These are phyloP conservation scores for Catharus minimus DNA, from an alignment of 2,113 vertebrate species.

Conservation along the genomic window DNA sequence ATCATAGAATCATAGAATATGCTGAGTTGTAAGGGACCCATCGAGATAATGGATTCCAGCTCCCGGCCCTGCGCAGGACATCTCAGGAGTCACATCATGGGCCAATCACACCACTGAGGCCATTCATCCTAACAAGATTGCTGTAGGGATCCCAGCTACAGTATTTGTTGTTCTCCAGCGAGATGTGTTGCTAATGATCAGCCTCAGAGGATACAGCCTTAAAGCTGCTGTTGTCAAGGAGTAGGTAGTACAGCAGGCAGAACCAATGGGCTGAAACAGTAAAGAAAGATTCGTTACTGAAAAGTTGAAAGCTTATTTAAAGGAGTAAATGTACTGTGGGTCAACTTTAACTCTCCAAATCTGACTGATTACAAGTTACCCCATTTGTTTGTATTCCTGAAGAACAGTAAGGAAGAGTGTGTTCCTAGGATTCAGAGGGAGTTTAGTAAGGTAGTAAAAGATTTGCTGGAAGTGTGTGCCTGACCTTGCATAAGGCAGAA, in stretches of 20 bases:
- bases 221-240: background rate
- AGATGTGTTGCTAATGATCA: background rate
- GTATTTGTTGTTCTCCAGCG: background rate
- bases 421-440: background rate
- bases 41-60: background rate
- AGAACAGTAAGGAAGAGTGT: background rate
- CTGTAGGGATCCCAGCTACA: background rate
- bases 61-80: background rate
- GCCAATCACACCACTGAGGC: background rate
- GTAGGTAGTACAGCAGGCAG: background rate
- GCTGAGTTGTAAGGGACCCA: background rate
- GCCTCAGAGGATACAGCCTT: background rate
- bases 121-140: background rate
- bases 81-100: background rate
- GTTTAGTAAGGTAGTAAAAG: background rate
- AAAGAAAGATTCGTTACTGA: background rate
- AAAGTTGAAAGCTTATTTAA: background rate
- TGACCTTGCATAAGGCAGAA: background rate
- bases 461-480: background rate
- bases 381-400: background rate
- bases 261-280: background rate
- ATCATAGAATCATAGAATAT: background rate
- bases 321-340: background rate
- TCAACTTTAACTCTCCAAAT: background rate
- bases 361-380: background rate